Evolutionary conservation across 2,888 invertebrate species (phyloP).

Genomic region (Leucoma salicis): DNA sequence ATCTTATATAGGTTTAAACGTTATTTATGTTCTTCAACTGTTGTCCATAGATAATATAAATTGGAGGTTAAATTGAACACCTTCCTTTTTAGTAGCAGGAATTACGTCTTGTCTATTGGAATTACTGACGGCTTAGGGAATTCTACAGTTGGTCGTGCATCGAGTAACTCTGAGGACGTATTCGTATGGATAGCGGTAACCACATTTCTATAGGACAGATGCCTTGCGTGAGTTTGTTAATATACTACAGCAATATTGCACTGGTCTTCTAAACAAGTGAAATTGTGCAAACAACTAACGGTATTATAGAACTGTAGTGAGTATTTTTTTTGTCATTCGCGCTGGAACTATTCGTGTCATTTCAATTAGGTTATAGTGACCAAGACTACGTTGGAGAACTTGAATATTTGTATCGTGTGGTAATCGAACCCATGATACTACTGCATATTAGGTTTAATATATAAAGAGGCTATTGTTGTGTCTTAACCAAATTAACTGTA

Average conservation of each 20-base stretch:
- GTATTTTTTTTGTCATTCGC: too few relatives aligned
- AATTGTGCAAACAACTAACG: constrained; percentile 24
- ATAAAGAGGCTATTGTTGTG: too few relatives aligned
- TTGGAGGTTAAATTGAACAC: constrained; percentile 10
- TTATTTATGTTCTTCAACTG: too few relatives aligned
- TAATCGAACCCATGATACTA: too few relatives aligned
- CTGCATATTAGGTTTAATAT: too few relatives aligned
- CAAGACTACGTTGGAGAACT: too few relatives aligned
- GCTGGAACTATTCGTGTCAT: too few relatives aligned
- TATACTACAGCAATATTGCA: constrained; percentile 25
- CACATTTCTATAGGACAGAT: constrained; percentile 18
- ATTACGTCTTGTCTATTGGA: not conserved
- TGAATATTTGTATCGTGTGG: too few relatives aligned
- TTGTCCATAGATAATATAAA: constrained; percentile 13
- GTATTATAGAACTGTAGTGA: constrained; percentile 4
- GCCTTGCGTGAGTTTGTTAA: constrained; percentile 16
- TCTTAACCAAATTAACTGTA: too few relatives aligned
- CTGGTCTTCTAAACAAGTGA: constrained; percentile 16
- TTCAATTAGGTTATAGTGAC: too few relatives aligned
- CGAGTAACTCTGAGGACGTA: constrained; percentile 13
- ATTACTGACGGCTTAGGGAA: constrained; percentile 7
- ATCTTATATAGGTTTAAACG: too few relatives aligned
- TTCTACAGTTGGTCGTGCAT: not conserved
- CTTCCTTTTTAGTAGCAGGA: constrained; percentile 22
- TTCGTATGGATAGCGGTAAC: constrained; percentile 26